A percentile compares a stretch with the other conserved stretches of the same genome.
Conservation (phyloP, 2,797 vertebrate genomes). For the Lithobates pipiens region DNA sequence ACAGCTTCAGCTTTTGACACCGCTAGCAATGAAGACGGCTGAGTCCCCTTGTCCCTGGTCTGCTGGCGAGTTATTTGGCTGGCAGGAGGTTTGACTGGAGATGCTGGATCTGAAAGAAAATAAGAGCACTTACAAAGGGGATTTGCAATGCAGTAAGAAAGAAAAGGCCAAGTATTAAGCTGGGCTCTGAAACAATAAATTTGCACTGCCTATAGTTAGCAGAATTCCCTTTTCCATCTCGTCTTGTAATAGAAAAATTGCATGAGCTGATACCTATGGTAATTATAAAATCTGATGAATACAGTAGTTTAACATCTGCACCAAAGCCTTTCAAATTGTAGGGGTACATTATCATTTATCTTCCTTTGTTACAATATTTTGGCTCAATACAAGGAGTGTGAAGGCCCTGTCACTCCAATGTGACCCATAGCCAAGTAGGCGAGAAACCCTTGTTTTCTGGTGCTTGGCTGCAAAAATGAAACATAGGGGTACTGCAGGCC, state of each 20-base stretch:
- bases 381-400: too few species aligned
- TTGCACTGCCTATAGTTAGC: neutral
- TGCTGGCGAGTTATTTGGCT: constrained; percentile 5
- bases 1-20: constrained; percentile 20
- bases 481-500: too few species aligned
- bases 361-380: too few species aligned
- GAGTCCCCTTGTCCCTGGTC: constrained; percentile 10
- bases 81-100: constrained; percentile 28
- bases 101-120: constrained; percentile 35
- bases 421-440: too few species aligned
- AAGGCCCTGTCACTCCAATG: too few species aligned
- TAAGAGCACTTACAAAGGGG: neutral
- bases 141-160: neutral
- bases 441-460: too few species aligned
- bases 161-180: neutral
- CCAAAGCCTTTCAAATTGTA: neutral
- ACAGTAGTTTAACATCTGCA: neutral
- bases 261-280: neutral
- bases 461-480: too few species aligned
- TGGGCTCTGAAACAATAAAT: too few species aligned
- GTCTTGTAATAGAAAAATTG: too few species aligned
- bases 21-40: neutral
- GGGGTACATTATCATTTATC: too few species aligned
- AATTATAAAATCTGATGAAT: neutral
- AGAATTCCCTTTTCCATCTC: neutral